A percentile compares a stretch with the other conserved stretches of the same genome.
These are phyloP conservation scores for Erithacus rubecula DNA, from an alignment of 2,797 vertebrate species.

Conservation along the genomic window DNA sequence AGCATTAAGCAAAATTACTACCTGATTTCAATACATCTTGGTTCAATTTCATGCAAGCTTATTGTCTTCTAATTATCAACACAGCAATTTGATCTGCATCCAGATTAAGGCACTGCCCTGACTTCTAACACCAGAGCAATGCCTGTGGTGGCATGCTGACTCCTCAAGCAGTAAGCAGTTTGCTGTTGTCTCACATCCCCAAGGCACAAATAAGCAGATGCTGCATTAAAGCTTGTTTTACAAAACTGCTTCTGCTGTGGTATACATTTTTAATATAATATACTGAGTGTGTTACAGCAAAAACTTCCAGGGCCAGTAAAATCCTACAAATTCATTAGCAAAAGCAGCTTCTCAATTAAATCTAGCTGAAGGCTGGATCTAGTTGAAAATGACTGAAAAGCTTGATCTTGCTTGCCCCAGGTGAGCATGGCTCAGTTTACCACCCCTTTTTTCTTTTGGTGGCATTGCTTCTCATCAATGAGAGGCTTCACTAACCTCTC, in stretches of 20 bases:
- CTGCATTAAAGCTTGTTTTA: conserved; percentile 66
- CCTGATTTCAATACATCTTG: conserved; percentile 37
- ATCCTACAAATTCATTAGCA: conserved; percentile 61
- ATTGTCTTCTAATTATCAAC: conserved; percentile 64
- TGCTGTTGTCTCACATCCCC: conserved; percentile 43
- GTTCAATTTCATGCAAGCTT: conserved; percentile 48
- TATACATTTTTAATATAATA: conserved; percentile 75
- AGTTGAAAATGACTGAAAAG: conserved; percentile 3
- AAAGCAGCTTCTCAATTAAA: conserved; percentile 52
- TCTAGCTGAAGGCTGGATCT: background rate
- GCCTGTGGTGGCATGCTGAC: conserved; percentile 8
- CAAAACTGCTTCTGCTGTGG: conserved; percentile 70
- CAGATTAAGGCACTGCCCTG: conserved; percentile 37
- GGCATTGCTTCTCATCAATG: background rate
- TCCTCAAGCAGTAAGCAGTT: conserved; percentile 72
- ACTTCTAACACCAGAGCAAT: conserved; percentile 42
- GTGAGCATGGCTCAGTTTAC: background rate
- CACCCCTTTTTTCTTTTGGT: background rate
- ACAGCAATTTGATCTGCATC: conserved; percentile 39
- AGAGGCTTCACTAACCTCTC: conserved; percentile 10
- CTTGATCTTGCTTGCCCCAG: background rate
- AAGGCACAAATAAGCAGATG: conserved; percentile 70
- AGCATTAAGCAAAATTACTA: conserved; percentile 59
- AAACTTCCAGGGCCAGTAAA: conserved; percentile 58
- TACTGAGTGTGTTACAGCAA: conserved; percentile 25